Evolutionary conservation across 2,113 vertebrate species (phyloP).

Genomic region (Mugil cephalus): DNA sequence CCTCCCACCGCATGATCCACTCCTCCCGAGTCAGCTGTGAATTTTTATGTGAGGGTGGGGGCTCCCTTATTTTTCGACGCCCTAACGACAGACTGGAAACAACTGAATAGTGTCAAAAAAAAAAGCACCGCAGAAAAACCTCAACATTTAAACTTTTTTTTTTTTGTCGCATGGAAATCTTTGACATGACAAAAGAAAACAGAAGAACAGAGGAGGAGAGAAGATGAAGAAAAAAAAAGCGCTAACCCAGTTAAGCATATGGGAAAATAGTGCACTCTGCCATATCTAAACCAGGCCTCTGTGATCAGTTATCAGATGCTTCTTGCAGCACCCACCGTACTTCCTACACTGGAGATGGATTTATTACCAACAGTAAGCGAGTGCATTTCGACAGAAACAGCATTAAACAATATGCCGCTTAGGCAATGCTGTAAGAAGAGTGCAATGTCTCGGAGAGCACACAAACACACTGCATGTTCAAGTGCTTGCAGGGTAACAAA

Average conservation of each 20-base stretch:
- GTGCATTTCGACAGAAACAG: conserved; percentile 27
- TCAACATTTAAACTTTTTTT: conserved; percentile 25
- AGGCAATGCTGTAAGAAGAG: conserved; percentile 34
- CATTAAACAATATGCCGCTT: conserved; percentile 11
- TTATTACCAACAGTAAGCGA: background rate
- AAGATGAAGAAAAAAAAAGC: background rate
- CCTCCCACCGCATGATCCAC: conserved; percentile 50
- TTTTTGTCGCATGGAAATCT: conserved; percentile 28
- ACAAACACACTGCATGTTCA: conserved; percentile 4
- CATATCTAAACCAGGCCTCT: conserved; percentile 35
- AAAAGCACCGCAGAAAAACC: conserved; percentile 46
- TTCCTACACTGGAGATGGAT: conserved; percentile 59
- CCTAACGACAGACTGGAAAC: conserved; percentile 44
- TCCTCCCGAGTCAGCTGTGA: conserved; percentile 35
- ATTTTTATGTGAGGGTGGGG: conserved; percentile 46
- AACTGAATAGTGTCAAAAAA: conserved; percentile 11
- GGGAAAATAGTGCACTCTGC: conserved; percentile 47
- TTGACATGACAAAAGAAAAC: conserved; percentile 35
- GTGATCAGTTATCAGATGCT: conserved; percentile 41
- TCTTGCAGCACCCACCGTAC: conserved; percentile 47
- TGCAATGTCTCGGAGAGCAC: conserved; percentile 31
- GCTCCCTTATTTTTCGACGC: conserved; percentile 44
- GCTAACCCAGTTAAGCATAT: conserved; percentile 34
- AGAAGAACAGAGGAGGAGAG: conserved; percentile 29
- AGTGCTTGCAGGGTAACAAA: background rate